Evolutionary conservation across 1,140 invertebrate species (phyloP).

Genomic region (Euwallacea fornicatus): DNA sequence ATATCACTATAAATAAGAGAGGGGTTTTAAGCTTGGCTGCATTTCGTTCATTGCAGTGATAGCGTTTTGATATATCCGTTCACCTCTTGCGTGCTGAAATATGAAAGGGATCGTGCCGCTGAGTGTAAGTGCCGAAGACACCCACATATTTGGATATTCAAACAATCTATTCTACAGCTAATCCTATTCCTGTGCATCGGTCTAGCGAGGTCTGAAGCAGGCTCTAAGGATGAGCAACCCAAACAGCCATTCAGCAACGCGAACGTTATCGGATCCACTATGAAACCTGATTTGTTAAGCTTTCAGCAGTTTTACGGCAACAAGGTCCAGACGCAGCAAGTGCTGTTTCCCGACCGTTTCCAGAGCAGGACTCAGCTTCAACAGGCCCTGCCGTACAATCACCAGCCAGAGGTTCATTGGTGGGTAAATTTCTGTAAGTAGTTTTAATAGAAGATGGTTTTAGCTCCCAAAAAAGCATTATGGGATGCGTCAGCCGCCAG

Average conservation of each 20-base stretch:
- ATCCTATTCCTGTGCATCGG: slow-evolving; percentile 12
- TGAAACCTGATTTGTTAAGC: slow-evolving; percentile 24
- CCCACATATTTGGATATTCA: too few relatives aligned
- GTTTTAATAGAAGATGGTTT: background rate
- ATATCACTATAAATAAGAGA: slow-evolving; percentile 36
- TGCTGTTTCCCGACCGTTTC: slow-evolving; percentile 13
- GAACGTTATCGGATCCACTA: slow-evolving; percentile 18
- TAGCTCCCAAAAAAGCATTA: slow-evolving; percentile 3
- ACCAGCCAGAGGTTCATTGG: slow-evolving; percentile 10
- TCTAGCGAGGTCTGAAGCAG: slow-evolving; percentile 14
- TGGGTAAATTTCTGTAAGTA: background rate
- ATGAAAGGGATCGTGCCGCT: slow-evolving; percentile 33
- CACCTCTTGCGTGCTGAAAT: slow-evolving; percentile 14
- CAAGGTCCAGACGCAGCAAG: slow-evolving; percentile 20
- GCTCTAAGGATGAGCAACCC: slow-evolving; percentile 22
- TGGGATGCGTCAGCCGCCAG: slow-evolving; percentile 28
- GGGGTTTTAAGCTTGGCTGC: slow-evolving; percentile 34
- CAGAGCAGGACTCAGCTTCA: slow-evolving; percentile 27
- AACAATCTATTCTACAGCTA: slow-evolving; percentile 7
- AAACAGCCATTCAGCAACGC: slow-evolving; percentile 14
- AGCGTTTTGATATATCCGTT: slow-evolving; percentile 22
- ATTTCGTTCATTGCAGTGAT: slow-evolving; percentile 28
- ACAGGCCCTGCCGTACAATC: slow-evolving; percentile 23
- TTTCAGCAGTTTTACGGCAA: slow-evolving; percentile 23
- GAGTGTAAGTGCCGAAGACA: slow-evolving; percentile 26